phyloP scores from a whole-genome alignment of 2,888 invertebrate species.

The Lithodes maja region DNA sequence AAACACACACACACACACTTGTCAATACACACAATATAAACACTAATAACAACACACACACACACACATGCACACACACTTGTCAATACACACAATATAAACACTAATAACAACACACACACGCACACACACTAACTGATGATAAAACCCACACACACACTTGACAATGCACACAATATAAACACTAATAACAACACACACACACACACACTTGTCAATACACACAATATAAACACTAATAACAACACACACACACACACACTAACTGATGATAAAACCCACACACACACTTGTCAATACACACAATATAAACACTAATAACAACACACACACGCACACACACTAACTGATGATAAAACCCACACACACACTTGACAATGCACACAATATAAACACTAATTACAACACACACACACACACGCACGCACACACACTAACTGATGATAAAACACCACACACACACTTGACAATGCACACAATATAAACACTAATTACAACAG shows the following conservation, averaged over 20 bases:
- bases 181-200: neutral
- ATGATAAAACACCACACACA: conserved; percentile 1
- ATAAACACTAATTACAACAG: neutral
- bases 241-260: neutral
- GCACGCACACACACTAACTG: conserved; percentile 2
- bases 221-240: too few relatives aligned
- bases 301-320: neutral
- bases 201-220: neutral
- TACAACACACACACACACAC: too few relatives aligned
- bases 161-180: neutral
- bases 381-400: too few relatives aligned
- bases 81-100: too few relatives aligned
- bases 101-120: neutral
- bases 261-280: neutral
- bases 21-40: neutral
- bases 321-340: neutral
- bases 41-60: neutral
- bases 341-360: neutral
- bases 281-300: neutral
- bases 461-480: neutral
- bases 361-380: neutral
- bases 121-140: conserved; percentile 8
- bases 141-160: conserved; percentile 3
- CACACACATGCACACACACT: neutral
- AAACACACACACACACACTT: conserved; percentile 14